Base-by-base conservation (phyloP, 2,797 vertebrate species). In the Mormyrus hasselquistii region DNA sequence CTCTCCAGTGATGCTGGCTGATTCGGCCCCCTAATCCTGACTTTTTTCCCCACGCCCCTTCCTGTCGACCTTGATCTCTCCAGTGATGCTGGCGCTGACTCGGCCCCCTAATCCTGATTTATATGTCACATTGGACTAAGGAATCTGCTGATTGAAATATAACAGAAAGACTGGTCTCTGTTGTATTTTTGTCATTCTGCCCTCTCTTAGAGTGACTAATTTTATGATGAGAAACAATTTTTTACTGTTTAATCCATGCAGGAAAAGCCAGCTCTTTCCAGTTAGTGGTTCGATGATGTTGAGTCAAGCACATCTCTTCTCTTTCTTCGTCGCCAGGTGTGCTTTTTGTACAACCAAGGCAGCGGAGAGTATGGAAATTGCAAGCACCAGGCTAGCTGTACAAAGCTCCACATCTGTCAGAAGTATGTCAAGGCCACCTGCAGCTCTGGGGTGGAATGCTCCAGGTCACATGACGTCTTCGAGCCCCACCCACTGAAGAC, bases 371-470 rank as follows among this genome's bases (percentile, higher is more conserved):
- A 92, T 0, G 94, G 94, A 1, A 82, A 44, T 2, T 96, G 96
- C 88, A 2, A 47, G 29, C 91, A 91, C 0, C 93, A 88, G 0
- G 2, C 84, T 0, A 83, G 0, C 52, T 96, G 96, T 82, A 91
- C 12, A 47, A 91, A 94, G 0, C 62, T 96, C 49, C 95, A 96
- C 38, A 88, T 96, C 90, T 96, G 96, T 6, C 90, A 95, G 90
- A 88, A 0, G 5, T 93, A 88, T 89, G 88, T 96, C 88, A 86
- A 22, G 0, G 57, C 38, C 0, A 6, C 89, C 19, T 96, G 96
- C 87, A 50, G 2, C 9, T 4, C 47, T 29, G 89, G 62, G 49
- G 44, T 14, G 47, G 16, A n/a, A 79, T 96, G 96, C 89, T 0
- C 0, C 44, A 93, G 69, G 47, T 41, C 19, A 0, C 95, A 96